phyloP scores from a whole-genome alignment of 2,113 vertebrate genomes.

The Vulpes vulpes region DNA sequence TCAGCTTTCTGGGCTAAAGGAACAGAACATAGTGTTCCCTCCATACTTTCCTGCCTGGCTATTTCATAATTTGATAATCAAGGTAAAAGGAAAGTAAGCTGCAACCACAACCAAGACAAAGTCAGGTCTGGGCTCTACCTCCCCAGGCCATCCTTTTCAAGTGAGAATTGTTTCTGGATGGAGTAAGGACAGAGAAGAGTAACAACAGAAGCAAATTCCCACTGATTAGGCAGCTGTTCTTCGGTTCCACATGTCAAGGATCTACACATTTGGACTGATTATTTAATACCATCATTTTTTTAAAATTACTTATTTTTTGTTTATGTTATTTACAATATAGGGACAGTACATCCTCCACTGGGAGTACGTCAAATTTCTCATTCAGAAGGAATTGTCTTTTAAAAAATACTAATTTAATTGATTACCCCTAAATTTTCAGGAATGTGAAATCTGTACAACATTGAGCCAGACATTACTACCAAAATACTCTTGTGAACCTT shows the following conservation, averaged over 20 bases:
- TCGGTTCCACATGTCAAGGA: background rate
- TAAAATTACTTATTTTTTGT: background rate
- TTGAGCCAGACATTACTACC: background rate
- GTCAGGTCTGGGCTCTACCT: background rate
- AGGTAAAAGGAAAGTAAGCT: background rate
- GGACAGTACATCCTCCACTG: background rate
- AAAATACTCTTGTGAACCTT: background rate
- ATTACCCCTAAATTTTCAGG: constrained; percentile 24
- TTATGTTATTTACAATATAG: background rate
- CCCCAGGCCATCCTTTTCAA: background rate
- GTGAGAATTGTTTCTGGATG: background rate
- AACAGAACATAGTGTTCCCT: constrained; percentile 37
- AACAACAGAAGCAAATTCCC: constrained; percentile 13
- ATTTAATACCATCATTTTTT: background rate
- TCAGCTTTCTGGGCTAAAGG: background rate
- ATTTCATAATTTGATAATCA: background rate
- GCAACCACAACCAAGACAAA: background rate
- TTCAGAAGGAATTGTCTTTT: constrained; percentile 30
- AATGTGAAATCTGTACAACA: background rate
- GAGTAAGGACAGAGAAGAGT: background rate
- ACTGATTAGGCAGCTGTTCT: background rate
- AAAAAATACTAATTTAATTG: background rate
- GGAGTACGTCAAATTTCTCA: background rate
- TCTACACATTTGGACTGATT: background rate
- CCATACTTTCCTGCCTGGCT: constrained; percentile 21